Conservation (phyloP, 2,888 invertebrate species). For the Sisyra terminalis region DNA sequence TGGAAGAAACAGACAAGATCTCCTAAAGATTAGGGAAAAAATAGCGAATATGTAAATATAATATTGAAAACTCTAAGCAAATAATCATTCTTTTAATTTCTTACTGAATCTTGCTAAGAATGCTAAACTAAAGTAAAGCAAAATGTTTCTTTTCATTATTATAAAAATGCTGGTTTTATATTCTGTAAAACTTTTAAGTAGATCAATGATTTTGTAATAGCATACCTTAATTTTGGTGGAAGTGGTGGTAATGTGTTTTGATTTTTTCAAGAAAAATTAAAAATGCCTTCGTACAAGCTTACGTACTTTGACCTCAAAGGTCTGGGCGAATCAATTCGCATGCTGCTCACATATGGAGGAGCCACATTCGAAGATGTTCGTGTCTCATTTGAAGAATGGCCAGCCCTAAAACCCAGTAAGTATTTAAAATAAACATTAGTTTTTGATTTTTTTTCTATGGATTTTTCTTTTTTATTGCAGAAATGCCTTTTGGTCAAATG, state of each 20-base stretch:
- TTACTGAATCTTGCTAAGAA: too few relatives aligned
- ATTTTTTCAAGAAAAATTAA: background rate
- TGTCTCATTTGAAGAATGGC: slow-evolving; percentile 36
- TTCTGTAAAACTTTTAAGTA: too few relatives aligned
- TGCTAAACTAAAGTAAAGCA: too few relatives aligned
- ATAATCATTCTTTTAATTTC: too few relatives aligned
- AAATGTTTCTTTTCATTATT: too few relatives aligned
- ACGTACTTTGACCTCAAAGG: slow-evolving; percentile 45
- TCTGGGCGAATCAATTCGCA: slow-evolving; percentile 43
- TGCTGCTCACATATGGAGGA: slow-evolving; percentile 40
- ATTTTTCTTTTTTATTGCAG: slow-evolving; percentile 17
- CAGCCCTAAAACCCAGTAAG: slow-evolving; percentile 36
- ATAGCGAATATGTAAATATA: too few relatives aligned
- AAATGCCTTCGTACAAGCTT: slow-evolving; percentile 33
- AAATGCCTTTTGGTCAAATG: slow-evolving; percentile 44
- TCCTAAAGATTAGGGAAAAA: too few relatives aligned
- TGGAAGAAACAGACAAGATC: too few relatives aligned
- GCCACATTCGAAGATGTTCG: slow-evolving; percentile 43
- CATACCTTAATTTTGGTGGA: too few relatives aligned
- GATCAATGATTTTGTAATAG: too few relatives aligned
- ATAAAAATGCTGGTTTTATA: too few relatives aligned
- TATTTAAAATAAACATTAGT: slow-evolving; percentile 10
- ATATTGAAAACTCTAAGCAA: too few relatives aligned
- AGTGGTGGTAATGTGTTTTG: background rate
- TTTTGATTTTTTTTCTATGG: background rate